These are phyloP conservation scores for Blastobasis adustella DNA, from an alignment of 2,888 invertebrate genomes.

Conservation along the genomic window DNA sequence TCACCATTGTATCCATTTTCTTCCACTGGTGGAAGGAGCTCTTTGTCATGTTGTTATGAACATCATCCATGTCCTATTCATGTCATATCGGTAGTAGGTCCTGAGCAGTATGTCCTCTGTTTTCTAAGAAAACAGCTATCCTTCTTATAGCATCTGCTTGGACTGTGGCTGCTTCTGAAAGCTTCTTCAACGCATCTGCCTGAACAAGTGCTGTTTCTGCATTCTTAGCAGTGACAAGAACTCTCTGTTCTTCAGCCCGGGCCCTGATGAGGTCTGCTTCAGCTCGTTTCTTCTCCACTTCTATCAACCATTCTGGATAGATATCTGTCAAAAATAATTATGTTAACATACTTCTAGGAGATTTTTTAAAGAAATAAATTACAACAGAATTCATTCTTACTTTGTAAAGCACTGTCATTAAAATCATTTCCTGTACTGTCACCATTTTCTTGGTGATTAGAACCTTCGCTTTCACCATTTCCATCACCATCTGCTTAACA, in stretches of 20 bases:
- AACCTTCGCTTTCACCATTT: constrained; percentile 29
- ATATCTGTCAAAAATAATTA: constrained; percentile 24
- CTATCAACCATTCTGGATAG: constrained; percentile 53
- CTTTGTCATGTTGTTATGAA: too few species aligned
- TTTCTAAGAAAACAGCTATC: constrained; percentile 39
- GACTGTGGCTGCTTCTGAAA: constrained; percentile 39
- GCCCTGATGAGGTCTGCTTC: constrained; percentile 47
- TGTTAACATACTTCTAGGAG: too few species aligned
- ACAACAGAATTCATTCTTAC: constrained; percentile 23
- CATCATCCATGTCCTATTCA: too few species aligned
- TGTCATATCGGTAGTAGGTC: constrained; percentile 22
- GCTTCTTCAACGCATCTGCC: constrained; percentile 40
- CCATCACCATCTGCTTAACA: constrained; percentile 23
- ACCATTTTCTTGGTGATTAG: constrained; percentile 32
- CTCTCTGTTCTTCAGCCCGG: constrained; percentile 41
- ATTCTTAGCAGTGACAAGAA: constrained; percentile 29
- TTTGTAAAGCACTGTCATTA: constrained; percentile 31
- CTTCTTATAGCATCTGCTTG: constrained; percentile 46
- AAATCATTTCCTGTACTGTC: constrained; percentile 27
- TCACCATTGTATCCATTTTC: too few species aligned
- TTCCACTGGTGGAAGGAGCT: too few species aligned
- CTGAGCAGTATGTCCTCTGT: constrained; percentile 17
- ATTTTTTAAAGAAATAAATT: not conserved
- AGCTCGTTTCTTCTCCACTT: constrained; percentile 49
- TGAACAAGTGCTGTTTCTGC: constrained; percentile 44